Evolutionary conservation across 2,797 vertebrate genomes (phyloP).

Genomic region (Limosa lapponica): DNA sequence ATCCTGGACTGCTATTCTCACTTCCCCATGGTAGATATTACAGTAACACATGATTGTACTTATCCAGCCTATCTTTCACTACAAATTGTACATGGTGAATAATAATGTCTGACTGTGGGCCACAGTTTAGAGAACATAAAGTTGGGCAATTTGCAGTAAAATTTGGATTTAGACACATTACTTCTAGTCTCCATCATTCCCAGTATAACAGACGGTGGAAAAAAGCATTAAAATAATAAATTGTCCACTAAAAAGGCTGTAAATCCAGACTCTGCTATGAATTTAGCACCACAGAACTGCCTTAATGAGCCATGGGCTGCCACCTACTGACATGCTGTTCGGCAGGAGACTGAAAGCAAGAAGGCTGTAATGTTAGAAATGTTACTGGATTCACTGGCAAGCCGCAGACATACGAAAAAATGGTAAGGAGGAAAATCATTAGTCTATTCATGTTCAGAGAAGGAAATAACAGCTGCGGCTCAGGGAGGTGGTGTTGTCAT

Average conservation of each 20-base stretch:
- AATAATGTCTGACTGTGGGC: constrained; percentile 35
- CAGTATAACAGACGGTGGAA: constrained; percentile 29
- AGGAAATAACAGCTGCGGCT: neutral
- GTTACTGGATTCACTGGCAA: neutral
- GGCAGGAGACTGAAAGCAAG: constrained; percentile 26
- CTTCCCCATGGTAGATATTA: neutral
- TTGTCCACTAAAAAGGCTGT: constrained; percentile 45
- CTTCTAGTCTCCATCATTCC: constrained; percentile 27
- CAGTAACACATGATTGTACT: neutral
- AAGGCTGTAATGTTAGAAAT: constrained; percentile 15
- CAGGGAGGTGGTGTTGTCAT: neutral
- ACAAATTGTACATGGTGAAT: neutral
- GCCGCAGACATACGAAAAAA: neutral
- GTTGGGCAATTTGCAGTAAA: constrained; percentile 63
- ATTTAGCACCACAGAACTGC: neutral
- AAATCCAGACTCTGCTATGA: constrained; percentile 44
- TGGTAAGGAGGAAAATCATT: constrained; percentile 34
- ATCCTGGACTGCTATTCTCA: neutral
- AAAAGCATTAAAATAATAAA: constrained; percentile 68
- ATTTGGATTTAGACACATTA: constrained; percentile 57
- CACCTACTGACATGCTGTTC: constrained; percentile 54
- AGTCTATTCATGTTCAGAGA: neutral
- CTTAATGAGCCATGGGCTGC: constrained; percentile 65
- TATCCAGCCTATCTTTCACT: neutral
- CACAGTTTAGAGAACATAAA: constrained; percentile 54